Evolutionary conservation across 2,888 invertebrate genomes (phyloP), one percentile per base, ranked within the genome.

Genomic region (Gonocerus acuteangulatus): DNA sequence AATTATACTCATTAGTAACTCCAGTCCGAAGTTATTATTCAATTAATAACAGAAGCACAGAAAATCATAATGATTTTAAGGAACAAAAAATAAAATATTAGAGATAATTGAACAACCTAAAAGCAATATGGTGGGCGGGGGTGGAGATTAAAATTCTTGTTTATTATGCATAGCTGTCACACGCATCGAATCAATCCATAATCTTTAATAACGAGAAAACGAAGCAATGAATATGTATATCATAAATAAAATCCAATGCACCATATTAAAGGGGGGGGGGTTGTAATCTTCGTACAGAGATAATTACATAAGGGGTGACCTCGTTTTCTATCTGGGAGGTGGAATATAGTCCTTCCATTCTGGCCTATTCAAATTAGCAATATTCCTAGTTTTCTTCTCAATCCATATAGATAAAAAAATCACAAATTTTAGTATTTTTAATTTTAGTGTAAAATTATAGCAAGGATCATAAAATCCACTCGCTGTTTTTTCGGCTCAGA

Each of bases 221-320:
- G 44, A 57, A 57, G 45, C 57, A 57, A 57, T 57, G 57, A 27
- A 57, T 57, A 57, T 47, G 44, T 47, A 57, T 57, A 57, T 34
- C 45, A 57, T 57, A 57, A 57, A 57, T 57, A 57, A 47, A 57
- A 34, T 57, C 45, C 27, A 16, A 54, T 54, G 54, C 42, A 42
- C 22, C 54, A 54, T 42, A 54, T 54, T 54, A 54, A 39, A 47
- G 47, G 22, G 54, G 36, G 36, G 21, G 51, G 39, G 54, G 16
- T 21, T 42, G 23, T 54, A 42, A 42, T 54, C 54, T 54, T 54
- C 23, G 42, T 16, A 52, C 36, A 16, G 21, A 22, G 54, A 54
- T 54, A 54, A 54, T 54, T 54, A 54, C 22, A 54, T 54, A 36
- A 42, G 54, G 15, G 2, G 11, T 54, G 54, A 54, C 42, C 54